These are phyloP conservation scores for Micropoecilia bifurca DNA, from an alignment of 2,797 vertebrate species.

Conservation along the genomic window DNA sequence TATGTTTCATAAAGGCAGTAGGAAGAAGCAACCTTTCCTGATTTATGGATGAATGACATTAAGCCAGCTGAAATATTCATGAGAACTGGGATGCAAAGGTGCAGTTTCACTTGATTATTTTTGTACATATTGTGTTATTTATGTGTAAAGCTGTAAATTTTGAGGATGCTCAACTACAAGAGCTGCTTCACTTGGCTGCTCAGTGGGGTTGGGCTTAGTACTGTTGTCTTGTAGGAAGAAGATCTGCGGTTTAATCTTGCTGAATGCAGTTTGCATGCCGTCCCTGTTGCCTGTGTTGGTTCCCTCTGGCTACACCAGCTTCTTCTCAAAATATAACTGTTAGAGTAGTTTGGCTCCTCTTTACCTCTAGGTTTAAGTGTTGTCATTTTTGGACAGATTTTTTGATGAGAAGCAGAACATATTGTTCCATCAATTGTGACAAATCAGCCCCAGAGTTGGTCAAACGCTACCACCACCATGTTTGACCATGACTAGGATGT, in stretches of 20 bases:
- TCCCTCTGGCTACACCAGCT: background rate
- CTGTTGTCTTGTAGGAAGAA: background rate
- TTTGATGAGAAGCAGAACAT: background rate
- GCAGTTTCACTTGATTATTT: conserved; percentile 28
- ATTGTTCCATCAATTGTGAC: background rate
- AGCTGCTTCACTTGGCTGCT: background rate
- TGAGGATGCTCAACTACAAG: conserved; percentile 25
- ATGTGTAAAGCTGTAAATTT: conserved; percentile 26
- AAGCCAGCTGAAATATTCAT: conserved; percentile 59
- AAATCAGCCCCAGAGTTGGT: background rate
- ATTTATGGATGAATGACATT: conserved; percentile 59
- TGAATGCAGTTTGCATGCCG: background rate
- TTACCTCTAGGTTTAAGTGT: background rate
- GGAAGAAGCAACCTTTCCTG: conserved; percentile 33
- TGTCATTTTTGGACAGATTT: background rate
- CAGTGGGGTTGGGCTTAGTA: background rate
- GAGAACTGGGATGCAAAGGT: conserved; percentile 29
- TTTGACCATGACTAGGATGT: background rate
- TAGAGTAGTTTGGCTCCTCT: background rate
- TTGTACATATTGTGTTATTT: conserved; percentile 12
- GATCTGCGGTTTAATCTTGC: background rate
- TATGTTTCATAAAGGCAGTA: conserved; percentile 44
- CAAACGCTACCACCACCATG: background rate
- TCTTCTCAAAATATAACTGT: background rate
- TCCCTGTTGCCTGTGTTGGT: background rate